Percentiles rank a stretch among this genome's conserved stretches.
Conservation (phyloP, 2,888 invertebrate genomes). For the Rhaphigaster nebulosa region DNA sequence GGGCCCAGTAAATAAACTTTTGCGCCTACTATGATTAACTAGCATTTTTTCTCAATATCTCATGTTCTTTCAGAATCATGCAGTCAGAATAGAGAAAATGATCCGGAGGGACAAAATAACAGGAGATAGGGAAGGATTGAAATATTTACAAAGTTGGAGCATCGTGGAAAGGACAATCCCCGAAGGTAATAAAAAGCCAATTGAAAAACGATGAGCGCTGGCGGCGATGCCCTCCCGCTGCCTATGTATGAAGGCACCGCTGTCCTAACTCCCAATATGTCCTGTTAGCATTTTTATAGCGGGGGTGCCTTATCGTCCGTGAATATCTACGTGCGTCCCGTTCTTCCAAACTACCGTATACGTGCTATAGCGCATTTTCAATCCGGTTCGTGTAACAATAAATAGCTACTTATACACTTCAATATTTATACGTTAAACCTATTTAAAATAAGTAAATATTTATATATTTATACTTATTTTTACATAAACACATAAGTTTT, state of each 20-base stretch:
- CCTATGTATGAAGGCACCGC: constrained; percentile 53
- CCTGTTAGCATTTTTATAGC: constrained; percentile 59
- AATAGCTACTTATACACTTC: neutral
- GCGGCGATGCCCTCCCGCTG: too few species aligned
- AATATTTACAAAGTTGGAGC: constrained; percentile 39
- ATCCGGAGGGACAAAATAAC: neutral
- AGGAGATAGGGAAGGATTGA: constrained; percentile 10
- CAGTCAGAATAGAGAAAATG: neutral
- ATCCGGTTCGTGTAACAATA: neutral
- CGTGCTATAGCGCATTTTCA: neutral
- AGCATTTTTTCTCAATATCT: neutral
- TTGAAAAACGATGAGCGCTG: constrained; percentile 54
- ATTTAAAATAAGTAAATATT: too few species aligned
- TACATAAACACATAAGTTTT: too few species aligned
- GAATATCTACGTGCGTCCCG: constrained; percentile 43
- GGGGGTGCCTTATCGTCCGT: constrained; percentile 54
- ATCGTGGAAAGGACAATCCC: constrained; percentile 30
- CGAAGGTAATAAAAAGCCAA: constrained; percentile 56
- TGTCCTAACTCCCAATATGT: constrained; percentile 55
- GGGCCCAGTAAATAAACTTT: neutral
- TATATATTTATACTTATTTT: too few species aligned
- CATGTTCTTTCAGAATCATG: neutral
- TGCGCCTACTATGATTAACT: too few species aligned
- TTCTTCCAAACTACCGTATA: neutral
- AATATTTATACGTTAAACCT: too few species aligned